Conservation (phyloP, 1,140 invertebrate species). For the Aricia agestis region DNA sequence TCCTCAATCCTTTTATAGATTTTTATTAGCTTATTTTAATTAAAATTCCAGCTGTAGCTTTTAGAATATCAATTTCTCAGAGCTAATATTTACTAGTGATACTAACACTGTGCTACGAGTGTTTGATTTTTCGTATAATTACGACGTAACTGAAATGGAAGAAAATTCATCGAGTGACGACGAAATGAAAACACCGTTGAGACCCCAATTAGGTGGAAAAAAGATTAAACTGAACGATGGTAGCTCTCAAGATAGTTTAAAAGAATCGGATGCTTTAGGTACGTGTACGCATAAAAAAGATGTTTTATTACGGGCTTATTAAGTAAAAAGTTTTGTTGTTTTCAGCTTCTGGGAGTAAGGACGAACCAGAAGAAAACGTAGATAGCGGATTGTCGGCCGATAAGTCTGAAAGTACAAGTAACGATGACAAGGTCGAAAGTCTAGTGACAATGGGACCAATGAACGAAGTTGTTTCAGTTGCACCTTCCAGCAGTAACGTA, state of each 20-base stretch:
- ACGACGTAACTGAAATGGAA: conserved; percentile 55
- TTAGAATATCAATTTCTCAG: neutral
- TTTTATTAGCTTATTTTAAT: neutral
- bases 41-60: neutral
- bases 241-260: conserved; percentile 62
- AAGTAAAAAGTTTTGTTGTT: conserved; percentile 36
- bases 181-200: conserved; percentile 53
- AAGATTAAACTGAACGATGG: conserved; percentile 69
- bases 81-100: neutral
- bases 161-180: conserved; percentile 63
- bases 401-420: conserved; percentile 70
- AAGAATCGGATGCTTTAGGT: conserved; percentile 35
- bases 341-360: conserved; percentile 46
- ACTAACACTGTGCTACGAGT: neutral
- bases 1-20: neutral
- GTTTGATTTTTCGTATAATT: conserved; percentile 24
- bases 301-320: too few relatives aligned
- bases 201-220: conserved; percentile 56
- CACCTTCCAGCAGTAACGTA: conserved; percentile 55
- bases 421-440: conserved; percentile 47
- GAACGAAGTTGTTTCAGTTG: conserved; percentile 52
- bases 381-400: conserved; percentile 70
- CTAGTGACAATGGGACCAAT: conserved; percentile 37
- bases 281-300: neutral
- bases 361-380: conserved; percentile 60